phyloP scores from a whole-genome alignment of 2,797 vertebrate species.

The Vultur gryphus region DNA sequence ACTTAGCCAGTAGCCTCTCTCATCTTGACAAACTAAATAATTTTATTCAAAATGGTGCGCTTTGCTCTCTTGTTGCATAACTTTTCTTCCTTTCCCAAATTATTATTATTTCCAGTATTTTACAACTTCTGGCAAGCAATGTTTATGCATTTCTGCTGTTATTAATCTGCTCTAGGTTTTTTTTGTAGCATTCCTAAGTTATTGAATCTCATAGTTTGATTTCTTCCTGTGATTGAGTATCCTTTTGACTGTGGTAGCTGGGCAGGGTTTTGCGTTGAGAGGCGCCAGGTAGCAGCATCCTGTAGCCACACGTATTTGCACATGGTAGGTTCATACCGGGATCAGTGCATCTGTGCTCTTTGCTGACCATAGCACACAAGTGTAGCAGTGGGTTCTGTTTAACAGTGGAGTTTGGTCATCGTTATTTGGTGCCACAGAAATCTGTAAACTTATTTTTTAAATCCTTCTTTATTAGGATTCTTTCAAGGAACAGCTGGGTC shows the following conservation, averaged over 20 bases:
- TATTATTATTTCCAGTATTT: not conserved
- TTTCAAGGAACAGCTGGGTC: not conserved
- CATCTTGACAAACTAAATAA: not conserved
- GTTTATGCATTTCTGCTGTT: not conserved
- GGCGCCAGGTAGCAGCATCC: not conserved
- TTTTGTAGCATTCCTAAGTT: not conserved
- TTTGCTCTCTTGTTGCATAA: not conserved
- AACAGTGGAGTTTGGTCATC: not conserved
- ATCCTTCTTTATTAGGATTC: not conserved
- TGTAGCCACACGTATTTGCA: not conserved
- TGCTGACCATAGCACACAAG: not conserved
- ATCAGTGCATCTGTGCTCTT: not conserved
- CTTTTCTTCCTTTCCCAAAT: not conserved
- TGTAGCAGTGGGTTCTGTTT: not conserved
- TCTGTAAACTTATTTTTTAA: not conserved
- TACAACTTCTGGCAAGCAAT: not conserved
- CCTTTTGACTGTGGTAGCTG: not conserved
- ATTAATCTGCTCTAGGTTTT: not conserved
- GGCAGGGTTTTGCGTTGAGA: not conserved
- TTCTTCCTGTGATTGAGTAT: not conserved
- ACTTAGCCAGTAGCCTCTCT: not conserved
- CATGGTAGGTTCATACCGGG: accelerated
- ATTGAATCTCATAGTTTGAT: not conserved
- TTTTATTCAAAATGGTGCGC: not conserved
- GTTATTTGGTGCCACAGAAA: not conserved